A percentile compares a stretch with the other conserved stretches of the same genome.
phyloP scores from a whole-genome alignment of 2,797 vertebrate species.

The Lepilemur septentrionalis region DNA sequence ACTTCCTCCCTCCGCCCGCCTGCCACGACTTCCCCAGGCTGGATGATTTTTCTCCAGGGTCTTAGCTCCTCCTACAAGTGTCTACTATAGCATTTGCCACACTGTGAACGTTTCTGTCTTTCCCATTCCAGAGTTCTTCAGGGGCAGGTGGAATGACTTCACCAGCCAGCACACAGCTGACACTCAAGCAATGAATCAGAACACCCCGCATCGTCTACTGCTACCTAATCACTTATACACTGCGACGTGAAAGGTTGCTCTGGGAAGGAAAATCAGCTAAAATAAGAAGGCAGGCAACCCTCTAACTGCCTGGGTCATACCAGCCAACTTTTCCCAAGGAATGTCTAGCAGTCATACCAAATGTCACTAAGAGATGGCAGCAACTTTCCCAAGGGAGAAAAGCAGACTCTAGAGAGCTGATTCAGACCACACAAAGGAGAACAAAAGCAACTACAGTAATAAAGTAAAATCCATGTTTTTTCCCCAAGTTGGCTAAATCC shows the following conservation, averaged over 20 bases:
- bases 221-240: neutral
- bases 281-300: neutral
- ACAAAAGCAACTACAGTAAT: neutral
- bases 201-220: neutral
- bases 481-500: neutral
- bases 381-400: neutral
- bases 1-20: neutral
- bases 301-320: neutral
- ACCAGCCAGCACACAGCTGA: neutral
- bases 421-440: neutral
- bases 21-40: no score
- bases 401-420: neutral
- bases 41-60: neutral
- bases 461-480: neutral
- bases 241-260: neutral
- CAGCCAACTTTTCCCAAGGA: neutral
- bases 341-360: neutral
- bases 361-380: neutral
- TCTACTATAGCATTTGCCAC: fast-evolving
- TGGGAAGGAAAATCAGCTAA: neutral
- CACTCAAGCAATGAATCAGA: neutral
- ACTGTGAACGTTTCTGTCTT: neutral
- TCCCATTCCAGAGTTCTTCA: neutral
- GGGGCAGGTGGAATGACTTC: neutral
- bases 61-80: neutral